Base-by-base conservation (phyloP, 1,140 invertebrate species). In the Drosophila tani region DNA sequence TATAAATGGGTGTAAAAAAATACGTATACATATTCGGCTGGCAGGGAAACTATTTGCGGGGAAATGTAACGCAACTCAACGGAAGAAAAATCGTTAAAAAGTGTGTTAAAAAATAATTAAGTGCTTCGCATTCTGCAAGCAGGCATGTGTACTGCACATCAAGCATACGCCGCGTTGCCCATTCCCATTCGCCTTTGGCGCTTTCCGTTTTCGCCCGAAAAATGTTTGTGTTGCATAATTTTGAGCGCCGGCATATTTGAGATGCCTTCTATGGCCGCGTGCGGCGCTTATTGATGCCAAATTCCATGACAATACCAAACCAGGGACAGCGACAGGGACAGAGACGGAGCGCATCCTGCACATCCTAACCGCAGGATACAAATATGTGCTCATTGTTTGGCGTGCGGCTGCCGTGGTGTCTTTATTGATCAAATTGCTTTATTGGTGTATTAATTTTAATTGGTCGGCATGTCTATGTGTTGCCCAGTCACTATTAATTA, bases 371-470 rank as follows among this genome's bases (percentile, higher is more conserved):
- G 35, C 56, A 81, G 73, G 46, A 77, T 66, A 49, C 71, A 67
- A 74, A 67, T 57, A 73, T 55, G 64, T 67, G 51, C 70, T 64
- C 66, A 58, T 55, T 63, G 64, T 77, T 68, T 77, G 64, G 45
- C 60, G 9, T 77, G 56, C 41, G 66, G 73, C 53, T 67, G 57
- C 43, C 64, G 65, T 40, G 41, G 60, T 81, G 73, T 81, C 62
- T 70, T 69, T 81, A 76, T 81, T 79, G 78, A 81, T 84, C 47
- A 75, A 84, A 84, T 88, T 71, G 69, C 51, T 73, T 81, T 84
- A 69, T 84, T 84, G 81, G 67, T 84, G 59, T 71, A 90, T 90
- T 81, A 71, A 79, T 79, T 84, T 88, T 70, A 81, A 88, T 88
- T 70, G 76, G 81, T 81, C 80, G 70, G 57, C 80, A 86, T 71